phyloP scores from a whole-genome alignment of 1,140 invertebrate genomes.

The Daktulosphaira vitifoliae region DNA sequence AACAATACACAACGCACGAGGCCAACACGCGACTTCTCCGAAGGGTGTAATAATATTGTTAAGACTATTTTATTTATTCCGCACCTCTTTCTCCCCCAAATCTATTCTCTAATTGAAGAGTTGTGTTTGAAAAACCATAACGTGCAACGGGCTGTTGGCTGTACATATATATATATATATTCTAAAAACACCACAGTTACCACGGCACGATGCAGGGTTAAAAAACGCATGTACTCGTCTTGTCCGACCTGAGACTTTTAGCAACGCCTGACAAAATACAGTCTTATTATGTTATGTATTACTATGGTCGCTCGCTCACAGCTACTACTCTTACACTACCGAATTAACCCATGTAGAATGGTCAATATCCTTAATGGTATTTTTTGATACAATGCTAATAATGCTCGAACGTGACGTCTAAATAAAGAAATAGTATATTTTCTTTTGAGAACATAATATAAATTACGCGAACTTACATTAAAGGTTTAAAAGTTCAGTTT shows the following conservation, averaged over 20 bases:
- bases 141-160: constrained; percentile 12
- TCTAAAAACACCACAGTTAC: constrained; percentile 8
- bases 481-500: too few species aligned
- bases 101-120: constrained; percentile 33
- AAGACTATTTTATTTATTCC: constrained; percentile 3
- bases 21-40: constrained; percentile 28
- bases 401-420: too few species aligned
- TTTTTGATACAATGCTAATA: too few species aligned
- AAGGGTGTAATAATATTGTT: constrained; percentile 30
- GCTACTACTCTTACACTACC: too few species aligned
- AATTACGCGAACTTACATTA: too few species aligned
- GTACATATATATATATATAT: neutral
- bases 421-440: too few species aligned
- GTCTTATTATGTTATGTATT: too few species aligned
- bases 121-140: constrained; percentile 24
- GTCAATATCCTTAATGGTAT: too few species aligned
- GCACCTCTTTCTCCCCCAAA: neutral
- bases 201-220: neutral
- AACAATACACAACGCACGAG: constrained; percentile 31
- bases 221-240: constrained; percentile 14
- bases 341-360: too few species aligned
- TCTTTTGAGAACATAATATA: too few species aligned
- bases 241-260: constrained; percentile 2
- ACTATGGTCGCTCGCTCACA: too few species aligned
- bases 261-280: constrained; percentile 11